These are phyloP conservation scores for Dolichotis patagonum DNA, from an alignment of 2,113 vertebrate genomes.

Conservation along the genomic window DNA sequence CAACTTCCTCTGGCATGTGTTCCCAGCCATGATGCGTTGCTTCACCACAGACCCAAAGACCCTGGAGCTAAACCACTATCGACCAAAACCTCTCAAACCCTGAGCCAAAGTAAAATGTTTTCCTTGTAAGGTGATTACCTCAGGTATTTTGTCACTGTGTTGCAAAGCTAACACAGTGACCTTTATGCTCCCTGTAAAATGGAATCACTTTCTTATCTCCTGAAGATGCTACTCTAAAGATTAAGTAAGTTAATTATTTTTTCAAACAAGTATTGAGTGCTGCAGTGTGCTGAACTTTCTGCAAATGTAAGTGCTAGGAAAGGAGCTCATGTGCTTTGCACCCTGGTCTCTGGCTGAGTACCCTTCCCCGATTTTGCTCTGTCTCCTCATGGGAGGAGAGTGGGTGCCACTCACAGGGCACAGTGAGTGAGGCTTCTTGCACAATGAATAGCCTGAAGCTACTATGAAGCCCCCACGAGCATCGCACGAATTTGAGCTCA, in stretches of 20 bases:
- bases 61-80: background rate
- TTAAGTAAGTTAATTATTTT: background rate
- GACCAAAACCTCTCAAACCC: background rate
- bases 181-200: background rate
- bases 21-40: background rate
- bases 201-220: background rate
- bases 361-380: background rate
- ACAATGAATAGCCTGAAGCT: background rate
- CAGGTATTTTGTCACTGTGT: background rate
- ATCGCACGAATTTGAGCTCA: background rate
- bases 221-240: background rate
- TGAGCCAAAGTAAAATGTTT: background rate
- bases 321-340: background rate
- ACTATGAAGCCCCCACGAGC: background rate
- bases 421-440: background rate
- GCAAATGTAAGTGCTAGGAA: background rate
- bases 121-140: background rate
- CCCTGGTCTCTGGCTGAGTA: background rate
- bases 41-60: background rate
- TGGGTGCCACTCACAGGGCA: background rate
- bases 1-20: background rate
- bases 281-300: background rate
- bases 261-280: background rate
- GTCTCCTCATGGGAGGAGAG: background rate
- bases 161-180: background rate